Base-by-base conservation (phyloP, 2,888 invertebrate species). In the Nematopogon swammerdamellus region DNA sequence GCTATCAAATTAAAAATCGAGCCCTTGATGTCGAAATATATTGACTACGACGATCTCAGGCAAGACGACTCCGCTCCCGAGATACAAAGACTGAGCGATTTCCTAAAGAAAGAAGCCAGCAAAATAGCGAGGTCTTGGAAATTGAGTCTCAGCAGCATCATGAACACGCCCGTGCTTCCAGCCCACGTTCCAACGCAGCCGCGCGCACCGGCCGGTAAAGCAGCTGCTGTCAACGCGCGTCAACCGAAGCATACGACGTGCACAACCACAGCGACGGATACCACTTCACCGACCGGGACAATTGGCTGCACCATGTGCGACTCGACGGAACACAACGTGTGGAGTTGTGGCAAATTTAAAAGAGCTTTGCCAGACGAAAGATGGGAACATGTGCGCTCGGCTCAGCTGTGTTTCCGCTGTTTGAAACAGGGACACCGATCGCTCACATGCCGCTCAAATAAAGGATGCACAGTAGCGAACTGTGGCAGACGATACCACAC, bases 391-490 rank as follows among this genome's bases (percentile, higher is more conserved):
- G 11, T 16, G 8, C 10, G 18, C 8, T 3, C 8, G 25, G 19
- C 18, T 10, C 10, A 10, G 17, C 49, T 52, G 11, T 49, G 50
- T 29, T 52, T 54, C 20, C 30, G 36, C 19, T 54, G 54, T 18
- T 16, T 52, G 1, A n/a, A n/a, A 10, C 46, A 18, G 2, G 44
- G 48, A 42, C 50, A 52, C 17, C 44, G 25, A 2, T 44, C 51
- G 2, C 10, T 2, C 3, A 5, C 2, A 1, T 53, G 53, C 20
- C 45, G 20, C 18, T 25, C 45, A 2, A 46, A 10, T 3, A 36
- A 36, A 44, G 19, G n/a, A n/a, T 51, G 51, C 43, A 47, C 44
- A n/a, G 25, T 47, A 4, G 44, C 46, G 18, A 36, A 43, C 19
- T 53, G 53, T 25, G 44, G 43, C 10, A 25, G 44, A n/a, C 30